These are phyloP conservation scores for Cephonodes hylas DNA, from an alignment of 2,888 invertebrate species.

Conservation along the genomic window DNA sequence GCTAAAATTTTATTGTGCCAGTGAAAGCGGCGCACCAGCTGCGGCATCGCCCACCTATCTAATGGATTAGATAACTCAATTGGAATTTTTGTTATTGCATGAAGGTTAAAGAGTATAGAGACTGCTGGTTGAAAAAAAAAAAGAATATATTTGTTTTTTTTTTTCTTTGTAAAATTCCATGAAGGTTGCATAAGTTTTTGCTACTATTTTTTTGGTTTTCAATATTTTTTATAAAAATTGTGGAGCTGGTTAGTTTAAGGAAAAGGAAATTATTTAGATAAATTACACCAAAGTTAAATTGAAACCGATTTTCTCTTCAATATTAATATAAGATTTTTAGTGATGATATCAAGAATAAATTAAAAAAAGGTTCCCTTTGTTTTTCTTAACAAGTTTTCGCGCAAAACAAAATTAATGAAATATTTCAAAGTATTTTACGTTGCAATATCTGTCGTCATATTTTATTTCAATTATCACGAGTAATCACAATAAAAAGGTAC, in stretches of 20 bases:
- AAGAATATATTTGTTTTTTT: not conserved
- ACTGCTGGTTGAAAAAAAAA: not conserved
- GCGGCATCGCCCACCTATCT: slow-evolving; percentile 20
- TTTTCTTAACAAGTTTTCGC: not conserved
- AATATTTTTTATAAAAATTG: no score
- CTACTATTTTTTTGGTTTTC: no score
- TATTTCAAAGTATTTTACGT: not conserved
- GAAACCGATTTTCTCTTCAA: no score
- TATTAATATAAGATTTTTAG: no score
- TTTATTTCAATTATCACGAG: not conserved
- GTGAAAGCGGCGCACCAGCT: slow-evolving; percentile 39
- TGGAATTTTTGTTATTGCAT: not conserved
- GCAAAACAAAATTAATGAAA: not conserved
- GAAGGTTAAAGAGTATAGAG: no score
- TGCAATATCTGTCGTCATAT: not conserved
- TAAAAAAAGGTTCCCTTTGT: no score
- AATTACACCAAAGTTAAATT: no score
- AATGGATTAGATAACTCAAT: slow-evolving; percentile 23
- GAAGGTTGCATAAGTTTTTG: no score
- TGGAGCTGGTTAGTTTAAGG: no score
- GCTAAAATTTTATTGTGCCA: slow-evolving; percentile 68
- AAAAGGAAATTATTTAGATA: no score
- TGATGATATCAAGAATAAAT: no score
- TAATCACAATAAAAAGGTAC: not conserved
- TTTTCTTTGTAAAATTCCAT: not conserved